Base-by-base conservation (phyloP, 2,113 vertebrate species). In the Proterorhinus semilunaris region DNA sequence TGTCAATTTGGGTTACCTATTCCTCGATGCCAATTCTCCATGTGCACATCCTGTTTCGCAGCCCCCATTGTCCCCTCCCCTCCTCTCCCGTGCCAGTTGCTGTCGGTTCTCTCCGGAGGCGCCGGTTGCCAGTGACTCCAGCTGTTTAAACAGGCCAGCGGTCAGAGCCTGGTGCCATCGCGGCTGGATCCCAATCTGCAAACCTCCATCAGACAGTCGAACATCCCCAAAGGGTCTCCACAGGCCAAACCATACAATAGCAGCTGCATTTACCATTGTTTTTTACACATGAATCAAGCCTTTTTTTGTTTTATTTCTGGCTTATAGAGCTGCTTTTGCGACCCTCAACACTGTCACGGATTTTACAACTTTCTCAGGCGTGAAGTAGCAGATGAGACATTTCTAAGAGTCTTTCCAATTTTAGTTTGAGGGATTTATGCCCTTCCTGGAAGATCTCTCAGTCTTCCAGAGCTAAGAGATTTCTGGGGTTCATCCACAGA, bases 131-230 rank as follows among this genome's bases (percentile, higher is more conserved):
- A 85, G 88, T 43, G 58, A 66, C 81, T 88, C 79, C 85, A 89
- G 87, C 83, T 88, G 83, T 89, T 90, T 83, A 87, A 83, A 88
- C 88, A 86, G 87, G 85, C 88, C 84, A 83, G 75, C 9, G 73
- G 66, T 67, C 42, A 73, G 68, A 69, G 61, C 1, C 9, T 8
- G 67, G 79, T 71, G 82, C 84, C 80, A 86, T 83, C 69, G 76
- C 75, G 71, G 67, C 27, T 79, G 83, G 55, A 71, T 83, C 55
- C 62, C 54, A 69, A 58, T 75, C 62, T 54, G 52, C 65, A 68
- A 62, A 62, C 78, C 64, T 70, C 54, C 50, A 47, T 15, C 61
- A 71, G 76, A 68, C 71, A 0, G 0, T 50, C 53, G 51, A 65
- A 53, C 70, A n/a, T 9, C 44, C 61, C 50, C 50, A 21, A 57